Conservation (phyloP, 2,888 invertebrate species). For the Patella caerulea region DNA sequence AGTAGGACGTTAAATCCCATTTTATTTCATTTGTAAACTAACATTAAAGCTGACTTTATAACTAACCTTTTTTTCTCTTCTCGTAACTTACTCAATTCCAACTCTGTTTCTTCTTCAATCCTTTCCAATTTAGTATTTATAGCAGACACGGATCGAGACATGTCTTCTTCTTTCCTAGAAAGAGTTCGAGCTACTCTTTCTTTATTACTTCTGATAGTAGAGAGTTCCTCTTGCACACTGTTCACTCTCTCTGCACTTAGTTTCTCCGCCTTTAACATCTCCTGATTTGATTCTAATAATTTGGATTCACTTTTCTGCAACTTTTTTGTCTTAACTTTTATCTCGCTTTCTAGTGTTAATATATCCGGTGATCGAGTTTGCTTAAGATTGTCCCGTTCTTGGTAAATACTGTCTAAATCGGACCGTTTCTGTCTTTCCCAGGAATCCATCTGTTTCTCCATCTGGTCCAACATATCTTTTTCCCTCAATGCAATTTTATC, state of each 20-base stretch:
- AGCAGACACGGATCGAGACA: conserved; percentile 1
- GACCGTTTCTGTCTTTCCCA: conserved; percentile 74
- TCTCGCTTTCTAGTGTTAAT: conserved; percentile 37
- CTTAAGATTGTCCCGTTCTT: conserved; percentile 74
- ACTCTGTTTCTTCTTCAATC: conserved; percentile 41
- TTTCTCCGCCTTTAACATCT: conserved; percentile 12
- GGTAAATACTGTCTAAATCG: conserved; percentile 38
- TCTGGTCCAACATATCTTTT: conserved; percentile 51
- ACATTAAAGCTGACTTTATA: neutral
- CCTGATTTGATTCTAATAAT: conserved; percentile 20
- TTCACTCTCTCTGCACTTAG: neutral
- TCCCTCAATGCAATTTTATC: conserved; percentile 49
- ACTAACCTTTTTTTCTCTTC: conserved; percentile 55
- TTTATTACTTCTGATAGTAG: conserved; percentile 20
- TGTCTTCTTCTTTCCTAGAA: conserved; percentile 27
- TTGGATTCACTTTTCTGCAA: conserved; percentile 27
- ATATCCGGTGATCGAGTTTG: conserved; percentile 32
- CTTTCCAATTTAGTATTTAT: conserved; percentile 39
- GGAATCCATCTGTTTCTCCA: conserved; percentile 66
- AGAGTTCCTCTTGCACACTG: conserved; percentile 9
- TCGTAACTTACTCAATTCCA: conserved; percentile 47
- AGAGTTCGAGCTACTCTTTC: conserved; percentile 19
- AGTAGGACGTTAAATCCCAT: too few species aligned
- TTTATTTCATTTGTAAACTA: too few species aligned
- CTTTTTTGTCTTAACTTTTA: conserved; percentile 32